Conservation (phyloP, 2,888 invertebrate genomes). For the Masnerella sp. region DNA sequence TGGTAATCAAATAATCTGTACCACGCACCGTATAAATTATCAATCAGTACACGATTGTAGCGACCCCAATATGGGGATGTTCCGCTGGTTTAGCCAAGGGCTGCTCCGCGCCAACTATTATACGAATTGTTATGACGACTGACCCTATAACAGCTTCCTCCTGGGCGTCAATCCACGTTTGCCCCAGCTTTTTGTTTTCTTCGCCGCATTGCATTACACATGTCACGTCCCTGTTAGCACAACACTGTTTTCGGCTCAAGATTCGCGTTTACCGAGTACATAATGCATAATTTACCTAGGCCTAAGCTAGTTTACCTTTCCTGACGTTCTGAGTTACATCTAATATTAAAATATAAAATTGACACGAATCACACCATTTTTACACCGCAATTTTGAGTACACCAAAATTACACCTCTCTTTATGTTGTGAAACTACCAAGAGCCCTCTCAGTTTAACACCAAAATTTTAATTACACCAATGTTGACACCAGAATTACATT, state of each 20-base stretch:
- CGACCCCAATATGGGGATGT: slow-evolving; percentile 70
- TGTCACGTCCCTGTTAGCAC: slow-evolving; percentile 52
- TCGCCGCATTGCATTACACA: slow-evolving; percentile 57
- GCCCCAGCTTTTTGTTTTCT: slow-evolving; percentile 63
- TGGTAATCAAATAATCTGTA: slow-evolving; percentile 77
- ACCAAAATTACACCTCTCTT: too few species aligned
- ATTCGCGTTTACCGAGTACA: too few species aligned
- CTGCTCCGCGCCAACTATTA: slow-evolving; percentile 67
- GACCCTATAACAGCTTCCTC: slow-evolving; percentile 69
- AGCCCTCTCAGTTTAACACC: too few species aligned
- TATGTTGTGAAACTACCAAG: too few species aligned
- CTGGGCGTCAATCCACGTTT: slow-evolving; percentile 67
- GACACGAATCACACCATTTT: too few species aligned
- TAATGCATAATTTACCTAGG: too few species aligned
- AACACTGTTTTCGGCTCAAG: slow-evolving; percentile 46
- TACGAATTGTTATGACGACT: slow-evolving; percentile 65
- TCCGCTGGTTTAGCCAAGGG: slow-evolving; percentile 68
- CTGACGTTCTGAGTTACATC: too few species aligned
- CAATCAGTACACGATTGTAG: slow-evolving; percentile 76
- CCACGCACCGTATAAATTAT: slow-evolving; percentile 77
- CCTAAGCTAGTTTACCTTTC: too few species aligned
- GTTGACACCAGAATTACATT: too few species aligned
- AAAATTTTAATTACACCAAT: too few species aligned
- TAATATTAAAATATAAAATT: too few species aligned
- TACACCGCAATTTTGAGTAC: too few species aligned